Evolutionary conservation across 2,888 invertebrate species (phyloP).

Genomic region (Apodemia duryi): DNA sequence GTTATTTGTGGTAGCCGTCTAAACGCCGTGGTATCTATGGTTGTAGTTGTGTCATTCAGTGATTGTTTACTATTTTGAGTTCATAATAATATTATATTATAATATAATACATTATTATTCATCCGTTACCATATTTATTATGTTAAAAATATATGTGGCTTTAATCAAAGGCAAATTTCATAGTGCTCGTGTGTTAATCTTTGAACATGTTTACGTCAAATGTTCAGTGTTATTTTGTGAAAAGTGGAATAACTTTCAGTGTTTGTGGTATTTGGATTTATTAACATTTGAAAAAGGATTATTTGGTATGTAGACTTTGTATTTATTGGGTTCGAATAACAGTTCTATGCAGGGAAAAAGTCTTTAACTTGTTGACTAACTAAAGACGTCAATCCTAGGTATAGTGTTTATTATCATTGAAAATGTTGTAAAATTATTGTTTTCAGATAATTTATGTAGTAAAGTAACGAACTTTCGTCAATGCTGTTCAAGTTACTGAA

Average conservation of each 20-base stretch:
- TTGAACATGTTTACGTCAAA: constrained; percentile 68
- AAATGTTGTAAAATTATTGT: neutral
- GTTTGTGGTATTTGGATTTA: constrained; percentile 42
- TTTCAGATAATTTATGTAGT: neutral
- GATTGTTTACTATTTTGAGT: constrained; percentile 75
- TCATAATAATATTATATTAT: constrained; percentile 38
- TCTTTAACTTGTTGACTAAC: constrained; percentile 30
- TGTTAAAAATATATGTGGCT: constrained; percentile 21
- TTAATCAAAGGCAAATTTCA: constrained; percentile 29
- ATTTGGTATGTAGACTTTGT: constrained; percentile 43
- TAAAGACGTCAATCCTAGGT: constrained; percentile 9
- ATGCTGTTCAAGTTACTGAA: neutral
- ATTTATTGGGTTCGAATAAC: constrained; percentile 27
- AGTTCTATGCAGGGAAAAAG: constrained; percentile 41
- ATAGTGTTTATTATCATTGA: neutral
- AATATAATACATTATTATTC: neutral
- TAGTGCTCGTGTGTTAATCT: constrained; percentile 35
- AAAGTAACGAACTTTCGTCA: neutral
- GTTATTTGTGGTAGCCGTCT: constrained; percentile 68
- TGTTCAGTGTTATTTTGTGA: constrained; percentile 51
- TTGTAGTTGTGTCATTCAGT: constrained; percentile 67
- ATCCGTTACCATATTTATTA: constrained; percentile 11
- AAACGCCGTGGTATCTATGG: constrained; percentile 73
- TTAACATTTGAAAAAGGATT: constrained; percentile 37
- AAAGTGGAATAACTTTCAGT: constrained; percentile 40